Evolutionary conservation across 2,888 invertebrate genomes (phyloP).

Genomic region (Aphidius colemani): DNA sequence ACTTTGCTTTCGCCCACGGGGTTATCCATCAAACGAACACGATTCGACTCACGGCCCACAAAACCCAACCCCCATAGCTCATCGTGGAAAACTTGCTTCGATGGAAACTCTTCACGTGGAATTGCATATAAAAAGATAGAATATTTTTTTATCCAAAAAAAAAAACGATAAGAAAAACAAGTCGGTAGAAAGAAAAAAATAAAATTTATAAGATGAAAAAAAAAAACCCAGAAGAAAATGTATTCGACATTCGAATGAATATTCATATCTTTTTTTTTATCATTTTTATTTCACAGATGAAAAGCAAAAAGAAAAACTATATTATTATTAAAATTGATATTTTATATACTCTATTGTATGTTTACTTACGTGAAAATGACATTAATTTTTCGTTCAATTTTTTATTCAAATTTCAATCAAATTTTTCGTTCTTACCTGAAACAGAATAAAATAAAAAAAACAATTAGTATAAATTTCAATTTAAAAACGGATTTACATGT

Average conservation of each 20-base stretch:
- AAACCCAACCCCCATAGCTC: conserved; percentile 16
- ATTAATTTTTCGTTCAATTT: too few relatives aligned
- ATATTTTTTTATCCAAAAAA: background rate
- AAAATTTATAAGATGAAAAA: background rate
- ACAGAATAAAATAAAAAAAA: background rate
- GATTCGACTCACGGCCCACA: conserved; percentile 30
- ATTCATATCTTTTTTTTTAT: conserved; percentile 29
- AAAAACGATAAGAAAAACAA: conserved; percentile 14
- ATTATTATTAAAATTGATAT: background rate
- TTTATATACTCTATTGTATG: background rate
- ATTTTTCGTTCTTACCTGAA: background rate
- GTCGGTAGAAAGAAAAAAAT: background rate
- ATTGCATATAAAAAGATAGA: conserved; percentile 9
- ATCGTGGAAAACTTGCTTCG: conserved; percentile 25
- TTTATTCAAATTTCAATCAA: too few relatives aligned
- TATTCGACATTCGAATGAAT: conserved; percentile 21
- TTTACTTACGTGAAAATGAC: background rate
- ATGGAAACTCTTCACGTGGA: conserved; percentile 22
- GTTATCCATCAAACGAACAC: conserved; percentile 38
- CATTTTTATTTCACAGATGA: background rate
- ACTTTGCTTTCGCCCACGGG: conserved; percentile 33
- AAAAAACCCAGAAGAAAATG: conserved; percentile 7
- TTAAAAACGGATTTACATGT: too few relatives aligned
- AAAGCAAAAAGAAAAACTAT: background rate
- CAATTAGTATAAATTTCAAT: background rate